phyloP scores from a whole-genome alignment of 2,888 invertebrate species.

The Clivina fossor region DNA sequence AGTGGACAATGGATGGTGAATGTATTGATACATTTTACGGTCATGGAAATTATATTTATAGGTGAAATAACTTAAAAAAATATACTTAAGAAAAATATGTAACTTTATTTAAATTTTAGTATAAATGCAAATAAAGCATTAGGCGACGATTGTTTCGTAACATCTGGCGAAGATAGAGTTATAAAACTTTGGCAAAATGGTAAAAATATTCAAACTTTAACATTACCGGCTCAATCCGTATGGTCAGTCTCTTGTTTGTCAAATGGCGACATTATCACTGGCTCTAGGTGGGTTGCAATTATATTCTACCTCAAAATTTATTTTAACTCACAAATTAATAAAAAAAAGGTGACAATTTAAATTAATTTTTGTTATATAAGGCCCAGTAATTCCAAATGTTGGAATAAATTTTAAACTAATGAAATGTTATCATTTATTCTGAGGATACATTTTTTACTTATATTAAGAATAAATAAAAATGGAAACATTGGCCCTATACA shows the following conservation, averaged over 20 bases:
- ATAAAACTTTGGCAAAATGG: conserved; percentile 77
- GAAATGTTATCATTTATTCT: no score
- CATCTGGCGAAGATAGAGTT: conserved; percentile 87
- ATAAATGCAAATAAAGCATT: conserved; percentile 60
- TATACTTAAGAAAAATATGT: conserved; percentile 33
- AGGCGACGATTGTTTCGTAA: conserved; percentile 67
- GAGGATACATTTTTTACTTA: no score
- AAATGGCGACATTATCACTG: conserved; percentile 90
- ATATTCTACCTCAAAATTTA: not conserved
- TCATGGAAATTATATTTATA: conserved; percentile 88
- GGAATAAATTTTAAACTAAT: no score
- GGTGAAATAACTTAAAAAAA: conserved; percentile 50
- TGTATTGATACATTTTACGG: conserved; percentile 76
- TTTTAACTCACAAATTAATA: not conserved
- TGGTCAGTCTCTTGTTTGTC: conserved; percentile 82
- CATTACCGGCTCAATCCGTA: conserved; percentile 82
- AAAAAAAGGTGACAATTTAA: no score
- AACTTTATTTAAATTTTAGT: conserved; percentile 47
- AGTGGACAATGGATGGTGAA: conserved; percentile 81
- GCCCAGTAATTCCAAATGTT: no score
- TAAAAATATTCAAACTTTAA: conserved; percentile 65
- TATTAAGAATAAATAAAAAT: no score
- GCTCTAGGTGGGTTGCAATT: no score
- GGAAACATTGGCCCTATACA: no score
- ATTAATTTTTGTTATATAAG: no score